Evolutionary conservation across 2,888 invertebrate species (phyloP), one percentile per base, ranked within the genome.

Genomic region (Oxyscelio sp.): DNA sequence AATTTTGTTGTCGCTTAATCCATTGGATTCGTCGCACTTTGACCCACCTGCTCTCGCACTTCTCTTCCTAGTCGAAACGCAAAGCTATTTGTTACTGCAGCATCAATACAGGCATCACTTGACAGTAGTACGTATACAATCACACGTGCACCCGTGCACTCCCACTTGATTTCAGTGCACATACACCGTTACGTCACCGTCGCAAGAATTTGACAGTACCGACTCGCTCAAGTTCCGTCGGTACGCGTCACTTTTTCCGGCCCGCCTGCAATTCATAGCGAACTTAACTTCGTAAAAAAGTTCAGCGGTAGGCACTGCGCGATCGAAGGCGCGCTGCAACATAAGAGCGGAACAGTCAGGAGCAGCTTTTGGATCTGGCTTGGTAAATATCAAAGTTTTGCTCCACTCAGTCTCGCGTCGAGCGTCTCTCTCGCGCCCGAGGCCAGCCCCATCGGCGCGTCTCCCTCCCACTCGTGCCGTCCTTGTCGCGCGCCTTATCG

Each of bases 281-380:
- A 43, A 43, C 43, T 15, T 50, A 52, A 40, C 50, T 6, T 43
- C 81, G 79, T 58, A 81, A 88, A 88, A 91, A 91, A 91, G 90
- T 91, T 91, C 87, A 77, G 90, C 87, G 85, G 86, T 88, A 88
- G 89, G 85, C 87, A 87, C 81, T 84, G 88, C 68, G 85, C 78
- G 74, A 74, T 70, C 61, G 86, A 79, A 82, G 74, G 59, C 74
- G 70, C 65, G 79, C 75, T 63, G 75, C 70, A 80, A 80, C 65
- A 77, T 34, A 65, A 70, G 75, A 71, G 75, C 58, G 71, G 66
- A 73, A 70, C 75, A 71, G 79, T 75, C 75, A 66, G 83, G 82
- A n/a, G n/a, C n/a, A 75, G 85, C 82, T 75, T 68, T 66, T 82
- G 54, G 82, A 77, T 80, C 81, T 78, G 83, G 66, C 74, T 85